These are phyloP conservation scores for Melospiza georgiana DNA, from an alignment of 2,113 vertebrate species.

Conservation along the genomic window DNA sequence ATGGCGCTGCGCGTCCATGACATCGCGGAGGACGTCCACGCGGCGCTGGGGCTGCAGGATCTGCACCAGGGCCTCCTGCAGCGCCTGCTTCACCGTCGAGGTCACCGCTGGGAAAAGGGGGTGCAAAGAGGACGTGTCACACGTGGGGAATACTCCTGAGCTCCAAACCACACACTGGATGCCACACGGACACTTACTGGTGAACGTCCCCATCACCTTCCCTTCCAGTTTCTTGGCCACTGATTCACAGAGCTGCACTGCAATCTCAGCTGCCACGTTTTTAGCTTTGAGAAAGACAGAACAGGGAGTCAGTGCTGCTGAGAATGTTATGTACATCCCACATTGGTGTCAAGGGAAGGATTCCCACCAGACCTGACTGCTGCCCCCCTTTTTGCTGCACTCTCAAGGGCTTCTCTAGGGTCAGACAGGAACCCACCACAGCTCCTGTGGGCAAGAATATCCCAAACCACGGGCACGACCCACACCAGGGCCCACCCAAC, in stretches of 20 bases:
- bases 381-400: rapidly evolving
- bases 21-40: slow-evolving; percentile 91
- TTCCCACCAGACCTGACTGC: rapidly evolving
- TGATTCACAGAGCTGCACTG: slow-evolving; percentile 92
- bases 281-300: slow-evolving; percentile 78
- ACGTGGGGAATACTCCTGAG: rapidly evolving
- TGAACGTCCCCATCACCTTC: slow-evolving; percentile 99
- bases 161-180: rapidly evolving
- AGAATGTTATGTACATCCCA: rapidly evolving
- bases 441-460: not conserved
- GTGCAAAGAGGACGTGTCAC: rapidly evolving
- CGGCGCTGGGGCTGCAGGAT: slow-evolving; percentile 96
- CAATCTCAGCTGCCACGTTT: slow-evolving; percentile 96
- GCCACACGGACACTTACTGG: slow-evolving; percentile 81
- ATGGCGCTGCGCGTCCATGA: slow-evolving; percentile 91
- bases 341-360: rapidly evolving
- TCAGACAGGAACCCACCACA: rapidly evolving
- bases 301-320: not conserved
- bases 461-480: rapidly evolving
- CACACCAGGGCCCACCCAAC: rapidly evolving
- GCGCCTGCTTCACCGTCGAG: slow-evolving; percentile 94
- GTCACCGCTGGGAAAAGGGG: slow-evolving; percentile 83
- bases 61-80: slow-evolving; percentile 96
- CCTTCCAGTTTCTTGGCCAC: slow-evolving; percentile 97
- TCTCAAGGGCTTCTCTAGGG: rapidly evolving